phyloP scores from a whole-genome alignment of 2,888 invertebrate species.

The Lapara coniferarum region DNA sequence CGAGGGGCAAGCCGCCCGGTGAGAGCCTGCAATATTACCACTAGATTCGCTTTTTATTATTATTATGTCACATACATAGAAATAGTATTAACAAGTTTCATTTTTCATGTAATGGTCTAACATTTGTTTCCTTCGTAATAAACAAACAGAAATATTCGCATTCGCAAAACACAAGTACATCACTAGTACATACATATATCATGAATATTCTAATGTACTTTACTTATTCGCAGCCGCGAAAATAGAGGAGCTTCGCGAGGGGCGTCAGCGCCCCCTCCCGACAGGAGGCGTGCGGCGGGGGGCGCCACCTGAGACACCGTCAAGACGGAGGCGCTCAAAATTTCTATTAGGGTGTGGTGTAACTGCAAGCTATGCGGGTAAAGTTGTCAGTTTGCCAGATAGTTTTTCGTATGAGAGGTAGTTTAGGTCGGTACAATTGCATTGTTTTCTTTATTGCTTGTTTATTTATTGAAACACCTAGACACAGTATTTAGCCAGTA shows the following conservation, averaged over 20 bases:
- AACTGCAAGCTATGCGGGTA: background rate
- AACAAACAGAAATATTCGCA: too few species aligned
- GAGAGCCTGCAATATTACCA: too few species aligned
- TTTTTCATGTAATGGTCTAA: too few species aligned
- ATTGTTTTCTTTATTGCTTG: too few species aligned
- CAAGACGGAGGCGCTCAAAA: conserved; percentile 64
- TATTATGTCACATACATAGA: too few species aligned
- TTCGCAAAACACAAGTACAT: background rate
- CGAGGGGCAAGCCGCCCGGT: too few species aligned
- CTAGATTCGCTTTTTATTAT: too few species aligned
- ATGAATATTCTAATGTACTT: conserved; percentile 32
- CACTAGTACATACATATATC: conserved; percentile 31
- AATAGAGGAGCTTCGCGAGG: conserved; percentile 51
- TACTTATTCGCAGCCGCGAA: conserved; percentile 60
- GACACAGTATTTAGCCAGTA: too few species aligned
- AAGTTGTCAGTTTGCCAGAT: background rate
- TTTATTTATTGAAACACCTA: too few species aligned
- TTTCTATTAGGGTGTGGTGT: conserved; percentile 47
- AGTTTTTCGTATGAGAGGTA: background rate
- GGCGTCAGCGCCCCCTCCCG: conserved; percentile 31
- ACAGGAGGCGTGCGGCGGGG: conserved; percentile 28
- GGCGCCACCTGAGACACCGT: conserved; percentile 61
- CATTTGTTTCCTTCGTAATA: too few species aligned
- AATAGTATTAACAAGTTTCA: too few species aligned
- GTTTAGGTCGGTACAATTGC: background rate